Percentiles rank a stretch among this genome's conserved stretches.
These are phyloP conservation scores for Volucella inflata DNA, from an alignment of 2,888 invertebrate species.

Conservation along the genomic window DNA sequence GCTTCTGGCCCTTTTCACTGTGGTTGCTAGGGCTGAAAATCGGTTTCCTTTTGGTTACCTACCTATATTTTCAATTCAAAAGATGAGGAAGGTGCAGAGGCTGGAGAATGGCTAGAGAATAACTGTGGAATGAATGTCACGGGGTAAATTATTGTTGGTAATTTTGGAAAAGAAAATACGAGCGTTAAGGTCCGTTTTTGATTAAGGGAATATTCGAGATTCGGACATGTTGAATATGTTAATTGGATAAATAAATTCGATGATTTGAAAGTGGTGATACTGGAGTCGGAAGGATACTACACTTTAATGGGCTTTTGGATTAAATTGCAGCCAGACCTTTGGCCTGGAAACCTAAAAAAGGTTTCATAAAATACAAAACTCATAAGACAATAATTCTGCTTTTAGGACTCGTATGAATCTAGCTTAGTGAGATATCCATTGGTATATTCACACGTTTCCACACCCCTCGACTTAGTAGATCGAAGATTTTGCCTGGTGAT, in stretches of 20 bases:
- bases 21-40: slow-evolving; percentile 11
- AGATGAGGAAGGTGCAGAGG: too few species aligned
- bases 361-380: too few species aligned
- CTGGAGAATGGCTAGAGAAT: too few species aligned
- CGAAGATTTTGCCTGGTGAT: too few species aligned
- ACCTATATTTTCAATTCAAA: slow-evolving; percentile 20
- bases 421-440: too few species aligned
- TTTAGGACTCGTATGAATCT: too few species aligned
- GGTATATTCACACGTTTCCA: too few species aligned
- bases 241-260: slow-evolving; percentile 66
- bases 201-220: slow-evolving; percentile 68
- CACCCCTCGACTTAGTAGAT: too few species aligned
- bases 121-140: slow-evolving; percentile 53
- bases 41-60: slow-evolving; percentile 54
- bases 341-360: too few species aligned
- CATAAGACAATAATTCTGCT: too few species aligned
- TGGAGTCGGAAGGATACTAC: slow-evolving; percentile 43
- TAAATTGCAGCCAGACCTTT: slow-evolving; percentile 42
- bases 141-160: slow-evolving; percentile 71
- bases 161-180: slow-evolving; percentile 41
- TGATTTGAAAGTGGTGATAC: slow-evolving; percentile 28
- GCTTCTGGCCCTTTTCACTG: slow-evolving; percentile 16
- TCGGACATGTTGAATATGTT: slow-evolving; percentile 71
- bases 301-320: slow-evolving; percentile 58
- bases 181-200: slow-evolving; percentile 57